phyloP scores from a whole-genome alignment of 2,797 vertebrate genomes.

The Triplophysa bombifrons region DNA sequence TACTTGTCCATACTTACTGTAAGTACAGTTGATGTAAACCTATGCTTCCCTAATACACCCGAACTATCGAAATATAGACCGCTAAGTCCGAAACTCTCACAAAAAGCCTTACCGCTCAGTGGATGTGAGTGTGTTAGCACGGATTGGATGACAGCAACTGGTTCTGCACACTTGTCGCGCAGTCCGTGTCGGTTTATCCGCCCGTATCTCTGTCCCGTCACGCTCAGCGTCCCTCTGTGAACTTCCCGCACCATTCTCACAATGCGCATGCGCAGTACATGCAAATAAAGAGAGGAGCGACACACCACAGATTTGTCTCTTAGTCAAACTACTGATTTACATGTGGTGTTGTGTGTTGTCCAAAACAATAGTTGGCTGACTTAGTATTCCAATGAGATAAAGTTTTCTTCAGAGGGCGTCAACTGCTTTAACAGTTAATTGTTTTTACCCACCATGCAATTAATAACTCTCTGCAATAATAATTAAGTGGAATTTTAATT shows the following conservation, averaged over 20 bases:
- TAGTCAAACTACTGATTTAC: no score
- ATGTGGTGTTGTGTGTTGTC: no score
- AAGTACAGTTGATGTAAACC: slow-evolving; percentile 8
- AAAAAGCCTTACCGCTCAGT: slow-evolving; percentile 25
- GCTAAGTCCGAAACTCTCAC: neutral
- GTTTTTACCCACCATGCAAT: no score
- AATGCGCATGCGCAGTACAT: slow-evolving; percentile 39
- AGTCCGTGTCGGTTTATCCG: neutral
- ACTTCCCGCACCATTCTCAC: slow-evolving; percentile 4
- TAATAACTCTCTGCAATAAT: no score
- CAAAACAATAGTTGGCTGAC: no score
- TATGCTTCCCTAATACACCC: neutral
- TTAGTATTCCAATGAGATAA: no score
- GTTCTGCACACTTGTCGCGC: neutral
- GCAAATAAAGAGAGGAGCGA: no score
- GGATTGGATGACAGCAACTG: slow-evolving; percentile 6
- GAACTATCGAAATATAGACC: neutral
- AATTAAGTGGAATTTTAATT: no score
- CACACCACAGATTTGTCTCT: no score
- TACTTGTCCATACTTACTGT: neutral
- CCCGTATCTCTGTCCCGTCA: neutral
- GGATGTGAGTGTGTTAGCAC: slow-evolving; percentile 14
- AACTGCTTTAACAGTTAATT: no score
- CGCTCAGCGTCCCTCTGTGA: neutral
- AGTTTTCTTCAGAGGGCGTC: no score